Evolutionary conservation across 2,113 vertebrate genomes (phyloP).

Genomic region (Cryptomyrus ogoouensis): DNA sequence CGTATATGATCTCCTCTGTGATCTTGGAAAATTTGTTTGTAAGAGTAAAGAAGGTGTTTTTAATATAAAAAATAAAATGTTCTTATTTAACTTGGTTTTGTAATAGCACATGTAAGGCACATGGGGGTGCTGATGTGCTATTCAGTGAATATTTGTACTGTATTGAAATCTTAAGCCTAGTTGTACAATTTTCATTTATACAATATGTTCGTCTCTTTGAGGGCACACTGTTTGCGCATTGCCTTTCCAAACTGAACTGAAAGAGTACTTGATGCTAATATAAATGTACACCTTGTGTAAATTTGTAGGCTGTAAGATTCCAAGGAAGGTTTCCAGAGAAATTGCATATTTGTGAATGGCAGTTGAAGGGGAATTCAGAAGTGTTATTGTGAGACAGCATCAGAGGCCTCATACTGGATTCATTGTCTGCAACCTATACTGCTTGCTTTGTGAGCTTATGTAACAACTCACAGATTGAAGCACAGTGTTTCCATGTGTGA

Average conservation of each 20-base stretch:
- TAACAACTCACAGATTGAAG: not conserved
- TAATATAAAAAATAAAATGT: not conserved
- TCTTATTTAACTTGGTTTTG: not conserved
- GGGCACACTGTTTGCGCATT: constrained; percentile 4
- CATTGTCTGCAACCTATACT: not conserved
- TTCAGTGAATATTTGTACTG: constrained; percentile 15
- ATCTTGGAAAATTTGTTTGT: not conserved
- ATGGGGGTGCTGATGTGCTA: constrained; percentile 7
- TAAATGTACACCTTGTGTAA: constrained; percentile 19
- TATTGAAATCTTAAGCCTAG: constrained; percentile 22
- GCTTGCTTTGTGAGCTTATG: not conserved
- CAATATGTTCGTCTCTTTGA: not conserved
- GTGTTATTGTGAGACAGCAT: not conserved
- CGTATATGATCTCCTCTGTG: not conserved
- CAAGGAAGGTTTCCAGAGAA: constrained; percentile 16
- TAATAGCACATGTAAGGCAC: not conserved
- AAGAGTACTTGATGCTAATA: not conserved
- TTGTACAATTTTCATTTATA: not conserved
- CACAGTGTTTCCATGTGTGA: not conserved
- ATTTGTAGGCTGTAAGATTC: constrained; percentile 21
- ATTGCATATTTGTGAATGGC: not conserved
- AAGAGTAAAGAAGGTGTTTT: not conserved
- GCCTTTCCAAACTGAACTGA: constrained; percentile 27
- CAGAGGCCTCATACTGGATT: not conserved
- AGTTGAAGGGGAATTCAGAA: constrained; percentile 6